phyloP scores from a whole-genome alignment of 2,113 vertebrate genomes.

The Rhadina sibilatrix region DNA sequence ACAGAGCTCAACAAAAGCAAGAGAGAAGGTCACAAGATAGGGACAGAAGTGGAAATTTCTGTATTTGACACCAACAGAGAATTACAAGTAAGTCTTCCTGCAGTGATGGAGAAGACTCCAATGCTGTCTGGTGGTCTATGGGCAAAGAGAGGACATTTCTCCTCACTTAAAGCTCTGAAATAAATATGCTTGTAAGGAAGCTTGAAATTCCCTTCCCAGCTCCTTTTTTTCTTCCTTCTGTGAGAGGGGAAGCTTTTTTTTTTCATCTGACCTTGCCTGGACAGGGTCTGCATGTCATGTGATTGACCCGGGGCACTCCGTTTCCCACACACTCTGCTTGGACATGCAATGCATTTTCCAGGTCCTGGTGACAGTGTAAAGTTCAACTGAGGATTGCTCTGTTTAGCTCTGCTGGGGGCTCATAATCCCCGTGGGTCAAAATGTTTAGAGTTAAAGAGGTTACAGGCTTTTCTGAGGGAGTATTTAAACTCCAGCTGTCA shows the following conservation, averaged over 20 bases:
- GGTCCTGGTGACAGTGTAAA: not conserved
- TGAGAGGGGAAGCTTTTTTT: not conserved
- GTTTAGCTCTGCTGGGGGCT: not conserved
- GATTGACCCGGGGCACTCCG: not conserved
- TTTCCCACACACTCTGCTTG: conserved; percentile 31
- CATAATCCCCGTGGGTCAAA: conserved; percentile 1
- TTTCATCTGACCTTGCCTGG: not conserved
- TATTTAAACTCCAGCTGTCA: conserved; percentile 43
- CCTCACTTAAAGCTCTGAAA: not conserved
- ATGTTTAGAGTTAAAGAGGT: conserved; percentile 44
- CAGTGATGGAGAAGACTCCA: not conserved
- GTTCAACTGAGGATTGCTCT: not conserved
- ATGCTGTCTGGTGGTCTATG: not conserved
- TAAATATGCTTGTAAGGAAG: not conserved
- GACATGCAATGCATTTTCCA: not conserved
- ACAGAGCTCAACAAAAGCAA: not conserved
- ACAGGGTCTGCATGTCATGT: not conserved
- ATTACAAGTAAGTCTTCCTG: not conserved
- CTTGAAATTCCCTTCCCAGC: not conserved
- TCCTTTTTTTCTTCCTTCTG: not conserved
- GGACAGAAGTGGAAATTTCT: not conserved
- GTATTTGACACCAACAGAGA: not conserved
- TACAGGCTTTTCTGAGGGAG: conserved; percentile 18
- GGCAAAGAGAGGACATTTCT: not conserved
- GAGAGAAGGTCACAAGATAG: not conserved